Conservation (phyloP, 2,113 vertebrate species). For the Turnix velox region DNA sequence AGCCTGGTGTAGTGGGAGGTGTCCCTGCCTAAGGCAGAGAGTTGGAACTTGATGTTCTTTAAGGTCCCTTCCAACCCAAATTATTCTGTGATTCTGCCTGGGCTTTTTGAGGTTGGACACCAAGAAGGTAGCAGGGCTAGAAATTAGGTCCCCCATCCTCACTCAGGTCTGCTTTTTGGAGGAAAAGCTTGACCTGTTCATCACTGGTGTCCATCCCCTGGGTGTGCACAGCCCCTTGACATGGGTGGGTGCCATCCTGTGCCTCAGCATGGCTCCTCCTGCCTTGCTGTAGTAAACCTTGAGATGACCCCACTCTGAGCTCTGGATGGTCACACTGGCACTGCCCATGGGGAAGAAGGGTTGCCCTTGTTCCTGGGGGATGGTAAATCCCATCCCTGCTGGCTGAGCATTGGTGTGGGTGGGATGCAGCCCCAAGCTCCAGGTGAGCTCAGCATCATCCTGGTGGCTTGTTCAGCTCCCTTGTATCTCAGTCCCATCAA, state of each 20-base stretch:
- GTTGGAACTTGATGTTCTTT: too few relatives aligned
- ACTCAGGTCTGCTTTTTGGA: neutral
- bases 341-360: accelerated
- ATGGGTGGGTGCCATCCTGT: neutral
- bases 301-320: neutral
- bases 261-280: neutral
- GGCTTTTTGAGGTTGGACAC: neutral
- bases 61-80: too few relatives aligned
- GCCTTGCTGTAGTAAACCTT: accelerated
- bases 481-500: neutral
- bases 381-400: neutral
- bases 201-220: accelerated
- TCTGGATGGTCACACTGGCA: neutral
- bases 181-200: neutral
- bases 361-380: neutral
- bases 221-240: too few relatives aligned
- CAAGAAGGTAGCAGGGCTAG: neutral
- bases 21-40: too few relatives aligned
- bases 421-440: neutral
- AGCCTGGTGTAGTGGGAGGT: too few relatives aligned
- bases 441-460: neutral
- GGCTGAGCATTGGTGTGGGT: neutral
- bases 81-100: too few relatives aligned
- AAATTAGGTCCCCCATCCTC: neutral
- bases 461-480: neutral